Percentiles rank a stretch among this genome's conserved stretches.
phyloP scores from a whole-genome alignment of 2,888 invertebrate species.

The Poecilus cupreus region DNA sequence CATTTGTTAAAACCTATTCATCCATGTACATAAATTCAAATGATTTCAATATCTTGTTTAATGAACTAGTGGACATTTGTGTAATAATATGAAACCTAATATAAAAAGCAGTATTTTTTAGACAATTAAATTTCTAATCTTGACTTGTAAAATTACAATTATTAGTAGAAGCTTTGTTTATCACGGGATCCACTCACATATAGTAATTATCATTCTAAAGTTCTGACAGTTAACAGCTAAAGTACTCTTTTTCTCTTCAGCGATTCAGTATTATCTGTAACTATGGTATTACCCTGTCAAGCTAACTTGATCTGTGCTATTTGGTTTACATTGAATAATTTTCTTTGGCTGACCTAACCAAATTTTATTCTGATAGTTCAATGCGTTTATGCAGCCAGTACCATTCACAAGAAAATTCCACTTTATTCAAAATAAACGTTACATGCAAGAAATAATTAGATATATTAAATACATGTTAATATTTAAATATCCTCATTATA shows the following conservation, averaged over 20 bases:
- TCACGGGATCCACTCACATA: neutral
- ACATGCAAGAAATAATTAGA: no score
- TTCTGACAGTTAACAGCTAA: neutral
- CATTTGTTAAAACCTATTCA: no score
- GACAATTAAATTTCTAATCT: neutral
- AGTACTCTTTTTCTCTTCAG: neutral
- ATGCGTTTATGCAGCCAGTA: no score
- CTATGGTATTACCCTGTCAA: constrained; percentile 5
- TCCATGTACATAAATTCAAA: no score
- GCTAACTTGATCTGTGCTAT: neutral
- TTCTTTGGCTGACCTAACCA: neutral
- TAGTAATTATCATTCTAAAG: constrained; percentile 15
- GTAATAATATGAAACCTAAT: constrained; percentile 14
- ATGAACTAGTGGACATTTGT: no score
- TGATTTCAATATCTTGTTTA: no score
- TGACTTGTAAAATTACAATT: neutral
- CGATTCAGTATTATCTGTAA: neutral
- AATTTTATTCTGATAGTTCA: no score
- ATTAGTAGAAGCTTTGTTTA: neutral
- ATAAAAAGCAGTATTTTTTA: neutral
- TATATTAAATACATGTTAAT: no score
- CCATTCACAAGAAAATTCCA: no score
- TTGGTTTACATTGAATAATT: constrained; percentile 17
- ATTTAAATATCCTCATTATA: no score
- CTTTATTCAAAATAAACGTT: no score